phyloP scores from a whole-genome alignment of 2,113 vertebrate genomes.

The Pheucticus melanocephalus region DNA sequence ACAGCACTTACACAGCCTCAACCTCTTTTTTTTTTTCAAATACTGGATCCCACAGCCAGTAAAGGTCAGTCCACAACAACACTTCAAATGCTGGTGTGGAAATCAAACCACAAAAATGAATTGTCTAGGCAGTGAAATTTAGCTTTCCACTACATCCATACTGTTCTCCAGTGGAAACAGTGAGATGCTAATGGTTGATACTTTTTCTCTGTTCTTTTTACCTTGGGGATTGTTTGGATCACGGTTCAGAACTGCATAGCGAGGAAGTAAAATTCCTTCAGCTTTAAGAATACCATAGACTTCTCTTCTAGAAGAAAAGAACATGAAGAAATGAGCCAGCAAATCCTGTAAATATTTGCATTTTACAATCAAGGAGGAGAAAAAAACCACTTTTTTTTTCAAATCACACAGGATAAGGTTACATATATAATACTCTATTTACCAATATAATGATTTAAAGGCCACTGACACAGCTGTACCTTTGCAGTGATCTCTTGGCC shows the following conservation, averaged over 20 bases:
- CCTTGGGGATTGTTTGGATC: constrained; percentile 89
- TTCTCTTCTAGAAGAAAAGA: constrained; percentile 79
- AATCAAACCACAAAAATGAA: background rate
- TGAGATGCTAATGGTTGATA: background rate
- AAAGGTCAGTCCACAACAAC: background rate
- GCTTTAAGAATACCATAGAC: constrained; percentile 87
- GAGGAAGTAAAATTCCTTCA: constrained; percentile 88
- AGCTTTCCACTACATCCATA: background rate
- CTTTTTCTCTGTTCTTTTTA: constrained; percentile 38
- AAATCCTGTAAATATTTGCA: background rate
- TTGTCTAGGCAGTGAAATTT: background rate
- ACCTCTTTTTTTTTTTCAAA: background rate
- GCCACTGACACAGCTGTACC: background rate
- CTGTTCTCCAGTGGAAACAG: background rate
- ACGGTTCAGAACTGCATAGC: constrained; percentile 86
- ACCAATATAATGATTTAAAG: background rate
- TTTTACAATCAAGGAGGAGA: background rate
- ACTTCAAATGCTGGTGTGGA: background rate
- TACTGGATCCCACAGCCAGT: background rate
- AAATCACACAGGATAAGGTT: background rate
- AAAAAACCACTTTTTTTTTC: background rate
- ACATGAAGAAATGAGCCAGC: background rate
- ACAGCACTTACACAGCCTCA: background rate
- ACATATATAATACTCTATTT: background rate
- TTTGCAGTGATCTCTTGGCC: background rate